phyloP scores from a whole-genome alignment of 1,140 invertebrate genomes.

The Diorhabda carinulata region DNA sequence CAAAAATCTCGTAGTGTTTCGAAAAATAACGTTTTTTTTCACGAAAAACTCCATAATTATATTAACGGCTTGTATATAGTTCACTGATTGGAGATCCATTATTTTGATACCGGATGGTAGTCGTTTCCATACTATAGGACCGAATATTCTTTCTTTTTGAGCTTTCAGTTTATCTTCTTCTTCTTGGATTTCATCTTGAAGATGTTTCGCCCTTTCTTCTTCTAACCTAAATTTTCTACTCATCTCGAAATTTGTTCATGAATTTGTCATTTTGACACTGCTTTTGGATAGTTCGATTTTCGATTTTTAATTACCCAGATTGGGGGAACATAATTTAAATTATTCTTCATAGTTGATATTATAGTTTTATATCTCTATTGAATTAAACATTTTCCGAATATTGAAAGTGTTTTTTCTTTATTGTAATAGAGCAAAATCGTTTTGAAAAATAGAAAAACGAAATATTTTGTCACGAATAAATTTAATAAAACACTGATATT shows the following conservation, averaged over 20 bases:
- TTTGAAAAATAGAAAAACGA: too few species aligned
- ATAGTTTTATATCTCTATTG: too few species aligned
- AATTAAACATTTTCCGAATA: too few species aligned
- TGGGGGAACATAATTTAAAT: too few species aligned
- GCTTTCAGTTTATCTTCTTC: slow-evolving; percentile 38
- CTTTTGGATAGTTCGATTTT: too few species aligned
- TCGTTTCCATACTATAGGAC: slow-evolving; percentile 56
- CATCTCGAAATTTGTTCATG: slow-evolving; percentile 24
- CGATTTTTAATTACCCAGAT: too few species aligned
- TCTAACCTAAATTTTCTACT: slow-evolving; percentile 37
- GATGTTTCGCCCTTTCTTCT: slow-evolving; percentile 29
- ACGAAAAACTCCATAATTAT: slow-evolving; percentile 56
- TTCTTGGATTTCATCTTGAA: slow-evolving; percentile 39
- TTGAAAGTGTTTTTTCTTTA: too few species aligned
- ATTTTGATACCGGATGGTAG: slow-evolving; percentile 53
- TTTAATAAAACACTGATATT: too few species aligned
- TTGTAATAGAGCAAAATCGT: too few species aligned
- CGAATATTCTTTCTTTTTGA: slow-evolving; percentile 48
- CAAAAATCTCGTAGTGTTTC: slow-evolving; percentile 46
- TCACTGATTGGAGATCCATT: slow-evolving; percentile 54
- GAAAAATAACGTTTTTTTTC: slow-evolving; percentile 50
- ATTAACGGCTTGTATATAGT: slow-evolving; percentile 54
- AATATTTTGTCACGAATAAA: too few species aligned
- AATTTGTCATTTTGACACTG: too few species aligned
- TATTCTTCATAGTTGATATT: too few species aligned